Conservation (phyloP, 2,797 vertebrate species). For the Phrynocephalus guinanensis region DNA sequence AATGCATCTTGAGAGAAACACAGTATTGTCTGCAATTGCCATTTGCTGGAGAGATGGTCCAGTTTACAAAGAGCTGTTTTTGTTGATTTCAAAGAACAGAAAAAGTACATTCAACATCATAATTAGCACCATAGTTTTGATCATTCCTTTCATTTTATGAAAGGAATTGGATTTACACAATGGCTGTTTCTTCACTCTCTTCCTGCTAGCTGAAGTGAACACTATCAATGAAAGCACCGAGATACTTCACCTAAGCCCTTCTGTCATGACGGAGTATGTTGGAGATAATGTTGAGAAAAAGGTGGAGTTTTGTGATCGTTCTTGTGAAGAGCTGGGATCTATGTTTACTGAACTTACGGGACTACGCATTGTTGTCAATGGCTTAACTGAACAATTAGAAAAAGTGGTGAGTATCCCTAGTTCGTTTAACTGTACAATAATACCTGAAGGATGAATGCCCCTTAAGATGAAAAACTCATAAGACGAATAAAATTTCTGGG, state of each 20-base stretch:
- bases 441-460: too few relatives aligned
- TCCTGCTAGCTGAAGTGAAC: conserved; percentile 84
- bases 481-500: too few relatives aligned
- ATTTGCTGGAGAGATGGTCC: background rate
- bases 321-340: conserved; percentile 91
- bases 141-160: background rate
- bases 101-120: background rate
- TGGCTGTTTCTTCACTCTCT: conserved; percentile 37
- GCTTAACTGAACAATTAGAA: conserved; percentile 90
- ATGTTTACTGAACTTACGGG: conserved; percentile 95
- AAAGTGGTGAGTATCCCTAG: conserved; percentile 88
- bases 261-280: conserved; percentile 84
- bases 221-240: conserved; percentile 87
- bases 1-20: background rate
- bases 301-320: conserved; percentile 89
- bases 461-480: too few relatives aligned
- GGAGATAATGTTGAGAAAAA: conserved; percentile 82
- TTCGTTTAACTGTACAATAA: background rate
- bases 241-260: conserved; percentile 86
- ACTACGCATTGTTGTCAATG: conserved; percentile 88
- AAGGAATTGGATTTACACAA: background rate
- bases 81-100: background rate
- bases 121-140: background rate
- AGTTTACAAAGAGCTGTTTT: background rate
- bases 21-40: background rate